Conservation (phyloP, 2,797 vertebrate species). For the Phrynocephalus vlangalii region DNA sequence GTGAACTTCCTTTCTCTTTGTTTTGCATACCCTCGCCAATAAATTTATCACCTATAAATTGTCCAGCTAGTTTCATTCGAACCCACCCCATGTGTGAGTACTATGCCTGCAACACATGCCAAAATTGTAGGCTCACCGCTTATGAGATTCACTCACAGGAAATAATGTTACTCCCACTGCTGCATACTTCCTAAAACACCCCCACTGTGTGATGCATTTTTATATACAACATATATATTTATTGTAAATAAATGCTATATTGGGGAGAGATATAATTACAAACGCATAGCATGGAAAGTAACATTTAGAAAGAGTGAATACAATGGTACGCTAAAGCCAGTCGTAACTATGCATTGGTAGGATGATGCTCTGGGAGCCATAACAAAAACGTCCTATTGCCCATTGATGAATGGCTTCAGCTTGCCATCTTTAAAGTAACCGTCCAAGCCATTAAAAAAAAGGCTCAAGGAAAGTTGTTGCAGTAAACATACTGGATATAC, state of each 20-base stretch:
- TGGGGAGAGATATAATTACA: background rate
- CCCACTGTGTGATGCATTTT: background rate
- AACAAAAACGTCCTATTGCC: background rate
- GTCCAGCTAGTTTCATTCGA: too few relatives aligned
- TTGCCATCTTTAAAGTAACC: background rate
- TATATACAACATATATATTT: background rate
- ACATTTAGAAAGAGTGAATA: background rate
- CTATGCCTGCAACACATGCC: background rate
- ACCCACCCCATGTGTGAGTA: background rate
- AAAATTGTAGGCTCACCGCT: background rate
- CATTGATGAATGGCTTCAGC: background rate
- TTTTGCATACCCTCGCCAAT: too few relatives aligned
- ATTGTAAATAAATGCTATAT: background rate
- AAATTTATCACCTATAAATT: too few relatives aligned
- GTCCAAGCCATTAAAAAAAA: background rate
- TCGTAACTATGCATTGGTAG: too few relatives aligned
- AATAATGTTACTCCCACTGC: background rate
- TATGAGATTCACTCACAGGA: background rate
- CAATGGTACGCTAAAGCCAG: background rate
- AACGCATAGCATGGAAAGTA: background rate
- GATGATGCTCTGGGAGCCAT: too few relatives aligned
- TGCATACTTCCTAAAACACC: background rate
- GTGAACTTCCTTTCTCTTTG: too few relatives aligned
- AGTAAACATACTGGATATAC: background rate
- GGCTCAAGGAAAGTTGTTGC: background rate